Evolutionary conservation across 2,888 invertebrate genomes (phyloP), one percentile per base, ranked within the genome.

Genomic region (Micropterix aruncella): DNA sequence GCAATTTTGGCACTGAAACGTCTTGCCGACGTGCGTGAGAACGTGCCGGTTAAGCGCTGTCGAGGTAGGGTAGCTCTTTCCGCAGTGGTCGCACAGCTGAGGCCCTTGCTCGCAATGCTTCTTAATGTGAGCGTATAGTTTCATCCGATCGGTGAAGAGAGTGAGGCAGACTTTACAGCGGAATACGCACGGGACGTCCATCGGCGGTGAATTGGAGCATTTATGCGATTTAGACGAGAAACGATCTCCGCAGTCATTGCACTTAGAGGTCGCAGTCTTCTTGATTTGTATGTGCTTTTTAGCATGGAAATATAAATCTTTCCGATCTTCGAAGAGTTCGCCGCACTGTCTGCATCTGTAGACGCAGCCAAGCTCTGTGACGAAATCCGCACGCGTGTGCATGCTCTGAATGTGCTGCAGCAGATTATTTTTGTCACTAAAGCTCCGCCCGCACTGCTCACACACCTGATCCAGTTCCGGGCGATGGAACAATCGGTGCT

Each of bases 101-200:
- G 57, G 55, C 1, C 52, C 52, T 0, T 57, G 51, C 37, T 58
- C 57, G 7, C 69, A 68, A 48, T 77, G 75, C 17, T 63, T 60
- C 51, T 73, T 70, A 1, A 78, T 70, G 52, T 81, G 81, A 2
- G 68, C 60, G 48, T 74, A 76, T 40, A 79, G 65, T 16, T 74
- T 70, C 44, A 73, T 75, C 50, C 66, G 69, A 47, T 71, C 67
- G 3, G 64, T 57, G 47, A 76, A 74, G n/a, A 68, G 66, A 38
- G 65, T 65, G n/a, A 63, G 64, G 56, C 81, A 81, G 19, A 76
- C 63, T 55, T 73, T 74, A 51, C 80, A 81, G 36, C 73, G 61
- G 19, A 43, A 50, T 1, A 48, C 40, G 15, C 38, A 47, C 16
- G 43, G 16, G 15, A 27, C 44, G 15, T 41, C 18, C 16, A 39